Evolutionary conservation across 2,797 vertebrate genomes (phyloP).

Genomic region (Typhlichthys eigenmanni): DNA sequence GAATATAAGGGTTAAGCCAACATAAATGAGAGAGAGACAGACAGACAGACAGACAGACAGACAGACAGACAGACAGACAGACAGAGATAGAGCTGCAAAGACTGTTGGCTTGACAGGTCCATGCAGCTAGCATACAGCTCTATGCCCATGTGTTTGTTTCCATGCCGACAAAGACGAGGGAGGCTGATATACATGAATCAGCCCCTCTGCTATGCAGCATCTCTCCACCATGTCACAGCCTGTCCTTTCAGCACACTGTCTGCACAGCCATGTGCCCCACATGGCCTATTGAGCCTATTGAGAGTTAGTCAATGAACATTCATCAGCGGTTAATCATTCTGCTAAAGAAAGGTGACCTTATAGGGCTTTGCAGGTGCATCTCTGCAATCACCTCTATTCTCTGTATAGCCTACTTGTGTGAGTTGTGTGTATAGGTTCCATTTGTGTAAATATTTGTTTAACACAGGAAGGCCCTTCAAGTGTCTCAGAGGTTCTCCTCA

Average conservation of each 20-base stretch:
- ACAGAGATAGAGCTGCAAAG: constrained; percentile 18
- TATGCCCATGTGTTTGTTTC: constrained; percentile 39
- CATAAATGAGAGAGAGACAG: not conserved
- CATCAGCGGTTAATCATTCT: too few species aligned
- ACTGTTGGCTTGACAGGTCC: constrained; percentile 47
- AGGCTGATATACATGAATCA: constrained; percentile 45
- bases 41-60: not conserved
- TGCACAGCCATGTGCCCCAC: too few species aligned
- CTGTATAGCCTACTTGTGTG: too few species aligned
- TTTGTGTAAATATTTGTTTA: too few species aligned
- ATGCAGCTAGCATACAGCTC: constrained; percentile 1
- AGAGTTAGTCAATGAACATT: too few species aligned
- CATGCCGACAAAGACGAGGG: constrained; percentile 38
- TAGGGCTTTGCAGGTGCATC: too few species aligned
- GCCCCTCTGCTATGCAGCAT: not conserved
- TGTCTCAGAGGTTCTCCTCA: constrained; percentile 47
- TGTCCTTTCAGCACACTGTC: not conserved
- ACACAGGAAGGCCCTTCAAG: too few species aligned
- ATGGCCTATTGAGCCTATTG: too few species aligned
- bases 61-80: not conserved
- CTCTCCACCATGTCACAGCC: constrained; percentile 5
- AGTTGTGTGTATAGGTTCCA: too few species aligned
- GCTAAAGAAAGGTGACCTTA: too few species aligned
- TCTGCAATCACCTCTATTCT: too few species aligned
- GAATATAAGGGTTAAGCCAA: not conserved